Percentiles rank a stretch among this genome's conserved stretches.
These are phyloP conservation scores for Liopterus haemorrhoidalis DNA, from an alignment of 2,888 invertebrate genomes.

Conservation along the genomic window DNA sequence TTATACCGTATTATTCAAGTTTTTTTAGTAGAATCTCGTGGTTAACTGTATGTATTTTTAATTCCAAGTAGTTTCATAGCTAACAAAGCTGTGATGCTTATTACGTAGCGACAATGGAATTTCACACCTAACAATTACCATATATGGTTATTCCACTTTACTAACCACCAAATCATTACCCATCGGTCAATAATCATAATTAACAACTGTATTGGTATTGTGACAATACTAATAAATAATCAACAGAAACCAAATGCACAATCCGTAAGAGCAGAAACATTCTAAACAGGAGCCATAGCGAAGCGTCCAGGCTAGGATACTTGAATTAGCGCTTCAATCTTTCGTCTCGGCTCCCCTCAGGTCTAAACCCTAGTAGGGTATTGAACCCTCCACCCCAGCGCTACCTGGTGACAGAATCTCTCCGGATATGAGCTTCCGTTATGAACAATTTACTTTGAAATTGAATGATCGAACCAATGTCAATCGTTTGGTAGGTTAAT, in stretches of 20 bases:
- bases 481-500: slow-evolving; percentile 25
- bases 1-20: too few relatives aligned
- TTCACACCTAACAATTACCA: too few relatives aligned
- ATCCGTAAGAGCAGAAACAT: slow-evolving; percentile 25
- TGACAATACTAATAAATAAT: slow-evolving; percentile 3
- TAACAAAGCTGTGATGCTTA: too few relatives aligned
- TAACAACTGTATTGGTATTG: slow-evolving; percentile 15
- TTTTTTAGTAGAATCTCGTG: too few relatives aligned
- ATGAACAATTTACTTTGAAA: slow-evolving; percentile 66
- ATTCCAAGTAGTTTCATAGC: too few relatives aligned
- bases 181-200: slow-evolving; percentile 23
- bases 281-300: slow-evolving; percentile 31
- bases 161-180: slow-evolving; percentile 19
- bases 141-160: too few relatives aligned
- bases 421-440: slow-evolving; percentile 84
- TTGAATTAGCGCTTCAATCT: slow-evolving; percentile 38
- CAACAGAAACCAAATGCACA: slow-evolving; percentile 9
- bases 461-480: slow-evolving; percentile 42
- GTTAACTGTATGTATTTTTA: too few relatives aligned
- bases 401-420: slow-evolving; percentile 34
- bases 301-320: slow-evolving; percentile 35
- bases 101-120: too few relatives aligned
- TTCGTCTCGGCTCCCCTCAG: slow-evolving; percentile 18
- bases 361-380: background rate
- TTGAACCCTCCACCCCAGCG: slow-evolving; percentile 10